A percentile compares a stretch with the other conserved stretches of the same genome.
phyloP scores from a whole-genome alignment of 2,113 vertebrate species.

The Delphinus delphis region DNA sequence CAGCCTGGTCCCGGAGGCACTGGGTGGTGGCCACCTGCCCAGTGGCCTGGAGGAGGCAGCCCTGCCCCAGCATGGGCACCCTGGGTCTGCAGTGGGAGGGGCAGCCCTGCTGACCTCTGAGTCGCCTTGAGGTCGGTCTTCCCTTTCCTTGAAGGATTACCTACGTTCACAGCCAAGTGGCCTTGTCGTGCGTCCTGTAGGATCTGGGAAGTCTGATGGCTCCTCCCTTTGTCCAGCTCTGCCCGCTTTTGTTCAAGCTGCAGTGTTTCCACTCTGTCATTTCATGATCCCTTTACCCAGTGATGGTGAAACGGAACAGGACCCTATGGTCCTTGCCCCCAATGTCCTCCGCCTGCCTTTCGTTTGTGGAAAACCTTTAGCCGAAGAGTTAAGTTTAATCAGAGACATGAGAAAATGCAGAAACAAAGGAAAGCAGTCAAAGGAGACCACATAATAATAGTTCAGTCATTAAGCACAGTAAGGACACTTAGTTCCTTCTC shows the following conservation, averaged over 20 bases:
- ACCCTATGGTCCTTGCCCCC: background rate
- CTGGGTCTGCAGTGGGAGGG: background rate
- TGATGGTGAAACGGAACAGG: background rate
- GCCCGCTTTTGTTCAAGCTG: background rate
- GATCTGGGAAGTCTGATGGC: accelerated
- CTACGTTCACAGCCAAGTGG: background rate
- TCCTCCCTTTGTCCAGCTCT: background rate
- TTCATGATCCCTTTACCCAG: background rate
- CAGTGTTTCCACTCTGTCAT: background rate
- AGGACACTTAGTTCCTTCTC: background rate
- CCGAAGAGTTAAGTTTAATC: background rate
- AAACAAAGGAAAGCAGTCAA: background rate
- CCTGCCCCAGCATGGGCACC: accelerated
- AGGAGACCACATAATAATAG: background rate
- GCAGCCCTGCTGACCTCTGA: background rate
- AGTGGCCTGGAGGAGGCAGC: background rate
- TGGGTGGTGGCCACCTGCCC: accelerated
- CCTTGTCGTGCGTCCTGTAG: no score
- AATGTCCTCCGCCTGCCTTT: background rate
- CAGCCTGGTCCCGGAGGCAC: background rate
- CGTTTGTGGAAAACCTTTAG: background rate
- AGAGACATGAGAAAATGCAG: background rate
- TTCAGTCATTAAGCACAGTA: background rate
- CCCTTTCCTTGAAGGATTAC: background rate
- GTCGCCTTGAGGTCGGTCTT: background rate